Percentiles rank a stretch among this genome's conserved stretches.
phyloP scores from a whole-genome alignment of 2,113 vertebrate genomes.

The Zingel zingel region DNA sequence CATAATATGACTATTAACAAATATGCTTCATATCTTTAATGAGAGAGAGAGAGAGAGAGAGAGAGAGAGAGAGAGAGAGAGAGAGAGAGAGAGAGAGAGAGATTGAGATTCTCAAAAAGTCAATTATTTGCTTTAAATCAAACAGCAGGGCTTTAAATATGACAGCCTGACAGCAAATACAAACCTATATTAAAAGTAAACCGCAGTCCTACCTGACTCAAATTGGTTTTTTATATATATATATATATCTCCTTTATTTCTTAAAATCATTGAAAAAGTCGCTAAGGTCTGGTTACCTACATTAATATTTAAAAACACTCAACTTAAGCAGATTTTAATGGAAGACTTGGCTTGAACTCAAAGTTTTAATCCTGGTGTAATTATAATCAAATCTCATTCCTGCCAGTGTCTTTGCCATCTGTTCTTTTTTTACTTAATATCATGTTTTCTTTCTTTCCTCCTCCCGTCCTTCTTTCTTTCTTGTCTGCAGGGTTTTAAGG shows the following conservation, averaged over 20 bases:
- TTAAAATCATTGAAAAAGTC: slow-evolving; percentile 7
- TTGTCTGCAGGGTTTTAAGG: slow-evolving; percentile 87
- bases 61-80: neutral
- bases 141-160: neutral
- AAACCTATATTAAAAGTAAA: slow-evolving; percentile 1
- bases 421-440: slow-evolving; percentile 44
- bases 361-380: slow-evolving; percentile 47
- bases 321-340: slow-evolving; percentile 28
- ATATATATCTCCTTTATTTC: neutral
- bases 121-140: slow-evolving; percentile 36
- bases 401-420: slow-evolving; percentile 53
- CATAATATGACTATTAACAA: neutral
- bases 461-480: neutral
- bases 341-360: slow-evolving; percentile 33
- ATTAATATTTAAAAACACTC: slow-evolving; percentile 29
- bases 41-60: neutral
- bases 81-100: neutral
- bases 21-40: neutral
- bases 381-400: slow-evolving; percentile 47
- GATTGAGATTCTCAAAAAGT: slow-evolving; percentile 20
- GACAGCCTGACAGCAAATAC: slow-evolving; percentile 10
- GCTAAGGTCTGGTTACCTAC: slow-evolving; percentile 3
- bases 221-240: too few relatives aligned
- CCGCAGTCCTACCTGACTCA: neutral
- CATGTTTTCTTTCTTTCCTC: slow-evolving; percentile 18